Conservation (phyloP, 2,113 vertebrate genomes). For the Gobiocypris rarus region DNA sequence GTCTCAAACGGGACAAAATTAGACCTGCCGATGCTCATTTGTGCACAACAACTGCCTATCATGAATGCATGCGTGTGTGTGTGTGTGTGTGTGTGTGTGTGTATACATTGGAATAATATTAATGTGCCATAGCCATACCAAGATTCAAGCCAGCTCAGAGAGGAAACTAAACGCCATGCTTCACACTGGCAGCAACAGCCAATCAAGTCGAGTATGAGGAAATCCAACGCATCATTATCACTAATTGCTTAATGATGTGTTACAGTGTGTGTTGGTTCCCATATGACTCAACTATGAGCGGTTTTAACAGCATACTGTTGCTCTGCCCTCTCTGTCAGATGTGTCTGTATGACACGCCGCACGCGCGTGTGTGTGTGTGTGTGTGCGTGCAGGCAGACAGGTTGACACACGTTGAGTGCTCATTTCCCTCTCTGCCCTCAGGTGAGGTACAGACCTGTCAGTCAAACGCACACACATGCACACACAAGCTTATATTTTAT, state of each 20-base stretch:
- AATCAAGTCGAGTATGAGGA: background rate
- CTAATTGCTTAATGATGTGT: constrained; percentile 40
- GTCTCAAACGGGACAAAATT: background rate
- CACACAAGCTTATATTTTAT: constrained; percentile 60
- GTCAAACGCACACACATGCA: constrained; percentile 37
- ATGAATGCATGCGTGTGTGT: background rate
- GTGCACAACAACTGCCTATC: background rate
- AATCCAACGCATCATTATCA: constrained; percentile 8
- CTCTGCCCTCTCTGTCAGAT: background rate
- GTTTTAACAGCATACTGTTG: constrained; percentile 44
- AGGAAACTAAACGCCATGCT: background rate
- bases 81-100: background rate
- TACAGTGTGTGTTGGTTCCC: constrained; percentile 36
- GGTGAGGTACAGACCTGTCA: constrained; percentile 65
- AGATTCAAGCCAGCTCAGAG: background rate
- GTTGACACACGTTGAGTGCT: constrained; percentile 59
- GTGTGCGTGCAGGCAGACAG: constrained; percentile 48
- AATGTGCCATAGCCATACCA: background rate
- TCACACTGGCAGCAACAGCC: constrained; percentile 36
- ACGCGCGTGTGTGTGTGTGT: background rate
- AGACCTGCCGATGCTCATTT: background rate
- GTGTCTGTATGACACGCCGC: constrained; percentile 18
- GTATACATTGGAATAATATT: background rate
- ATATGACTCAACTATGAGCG: constrained; percentile 38
- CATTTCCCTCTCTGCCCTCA: constrained; percentile 59